Conservation (phyloP, 2,797 vertebrate genomes). For the Falco berigora region DNA sequence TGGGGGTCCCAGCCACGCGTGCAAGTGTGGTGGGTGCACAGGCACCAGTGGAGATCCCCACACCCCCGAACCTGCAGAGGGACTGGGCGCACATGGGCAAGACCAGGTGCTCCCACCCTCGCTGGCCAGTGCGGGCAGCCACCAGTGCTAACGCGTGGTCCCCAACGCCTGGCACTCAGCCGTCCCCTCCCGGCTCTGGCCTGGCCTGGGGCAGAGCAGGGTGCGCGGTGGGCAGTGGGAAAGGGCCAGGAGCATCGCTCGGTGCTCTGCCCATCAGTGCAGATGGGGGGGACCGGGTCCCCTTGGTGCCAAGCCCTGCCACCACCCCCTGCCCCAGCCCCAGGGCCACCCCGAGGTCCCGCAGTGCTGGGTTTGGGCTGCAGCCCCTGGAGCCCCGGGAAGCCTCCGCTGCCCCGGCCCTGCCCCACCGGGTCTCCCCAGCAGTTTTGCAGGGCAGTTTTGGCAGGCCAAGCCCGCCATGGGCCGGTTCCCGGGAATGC, state of each 20-base stretch:
- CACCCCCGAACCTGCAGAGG: neutral
- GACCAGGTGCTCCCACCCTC: accelerated
- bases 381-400: neutral
- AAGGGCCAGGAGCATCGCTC: accelerated
- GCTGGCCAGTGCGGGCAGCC: accelerated
- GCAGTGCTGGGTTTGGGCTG: neutral
- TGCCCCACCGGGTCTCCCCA: accelerated
- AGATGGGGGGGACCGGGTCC: accelerated
- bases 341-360: neutral
- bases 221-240: neutral
- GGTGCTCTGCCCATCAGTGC: accelerated
- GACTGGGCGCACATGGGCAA: neutral
- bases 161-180: neutral
- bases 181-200: neutral
- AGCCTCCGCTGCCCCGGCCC: neutral
- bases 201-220: neutral
- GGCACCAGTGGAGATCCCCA: neutral
- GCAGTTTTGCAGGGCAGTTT: neutral
- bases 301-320: neutral
- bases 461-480: accelerated
- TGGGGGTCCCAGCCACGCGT: accelerated
- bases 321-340: neutral
- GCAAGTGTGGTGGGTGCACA: neutral
- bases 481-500: accelerated
- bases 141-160: accelerated